Percentiles rank a stretch among this genome's conserved stretches.
These are phyloP conservation scores for Stratiomys singularior DNA, from an alignment of 2,888 invertebrate genomes.

Conservation along the genomic window DNA sequence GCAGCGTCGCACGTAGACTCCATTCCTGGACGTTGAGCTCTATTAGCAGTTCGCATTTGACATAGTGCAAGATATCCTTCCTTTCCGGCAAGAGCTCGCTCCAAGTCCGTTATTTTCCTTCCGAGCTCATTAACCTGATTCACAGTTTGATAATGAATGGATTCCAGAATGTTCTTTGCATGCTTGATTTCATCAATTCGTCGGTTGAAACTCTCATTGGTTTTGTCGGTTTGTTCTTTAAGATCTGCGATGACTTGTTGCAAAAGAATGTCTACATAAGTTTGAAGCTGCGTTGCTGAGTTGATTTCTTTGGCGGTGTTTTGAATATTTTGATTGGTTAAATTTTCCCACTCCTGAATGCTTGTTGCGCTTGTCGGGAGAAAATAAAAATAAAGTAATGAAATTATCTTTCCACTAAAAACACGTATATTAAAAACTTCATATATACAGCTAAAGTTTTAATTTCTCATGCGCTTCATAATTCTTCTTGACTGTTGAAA, in stretches of 20 bases:
- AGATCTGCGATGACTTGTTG: slow-evolving; percentile 86
- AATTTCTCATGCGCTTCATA: too few relatives aligned
- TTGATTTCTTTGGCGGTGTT: slow-evolving; percentile 79
- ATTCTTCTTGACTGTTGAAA: too few relatives aligned
- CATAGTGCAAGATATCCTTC: slow-evolving; percentile 85
- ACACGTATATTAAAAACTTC: too few relatives aligned
- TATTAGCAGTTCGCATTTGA: slow-evolving; percentile 83
- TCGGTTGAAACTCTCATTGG: slow-evolving; percentile 80
- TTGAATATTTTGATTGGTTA: slow-evolving; percentile 76
- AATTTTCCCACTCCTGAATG: slow-evolving; percentile 79
- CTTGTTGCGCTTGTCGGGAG: slow-evolving; percentile 73
- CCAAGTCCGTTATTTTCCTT: slow-evolving; percentile 77
- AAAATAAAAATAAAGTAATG: too few relatives aligned
- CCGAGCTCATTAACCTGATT: slow-evolving; percentile 76
- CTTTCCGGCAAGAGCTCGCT: slow-evolving; percentile 83
- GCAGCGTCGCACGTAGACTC: too few relatives aligned
- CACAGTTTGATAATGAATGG: slow-evolving; percentile 79
- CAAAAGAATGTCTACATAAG: too few relatives aligned
- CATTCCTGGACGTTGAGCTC: slow-evolving; percentile 81
- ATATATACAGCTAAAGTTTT: too few relatives aligned
- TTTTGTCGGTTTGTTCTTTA: slow-evolving; percentile 77
- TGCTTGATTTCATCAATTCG: slow-evolving; percentile 83
- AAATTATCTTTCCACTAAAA: too few relatives aligned
- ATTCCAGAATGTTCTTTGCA: slow-evolving; percentile 82
- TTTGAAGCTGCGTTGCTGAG: slow-evolving; percentile 73